Evolutionary conservation across 2,888 invertebrate genomes (phyloP), one percentile per base, ranked within the genome.

Genomic region (Erynnis tages): DNA sequence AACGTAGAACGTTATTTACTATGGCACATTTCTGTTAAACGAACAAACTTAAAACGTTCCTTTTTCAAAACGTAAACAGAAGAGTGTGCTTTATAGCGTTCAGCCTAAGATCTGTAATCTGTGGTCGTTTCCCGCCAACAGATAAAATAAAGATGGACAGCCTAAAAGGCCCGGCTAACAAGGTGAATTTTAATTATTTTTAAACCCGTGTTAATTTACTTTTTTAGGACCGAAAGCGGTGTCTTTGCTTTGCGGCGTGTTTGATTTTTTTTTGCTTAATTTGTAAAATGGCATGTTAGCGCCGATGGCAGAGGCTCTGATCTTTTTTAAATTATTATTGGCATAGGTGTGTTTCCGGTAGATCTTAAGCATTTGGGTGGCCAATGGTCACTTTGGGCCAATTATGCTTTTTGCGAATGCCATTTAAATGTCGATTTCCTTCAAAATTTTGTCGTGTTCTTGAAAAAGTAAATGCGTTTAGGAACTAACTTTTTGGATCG

Each of bases 261-360:
- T 76, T 76, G 63, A 68, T 74, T 77, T 82, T 76, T 56, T 79
- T 76, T 69, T 75, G 80, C 79, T 83, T 84, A 82, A 86, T 86
- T 83, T 85, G 86, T 86, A 79, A 86, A 85, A 86, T 84, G 83
- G 79, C 73, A 78, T 84, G 82, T 86, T 86, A 85, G 80, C 86
- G 84, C 85, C 84, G 71, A 67, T n/a, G n/a, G 69, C 66, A 65
- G 67, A 53, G 64, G 64, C 53, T 58, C 62, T 74, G 77, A 75
- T 76, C 72, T 71, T 73, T 72, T 80, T 80, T 72, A 76, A 82
- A 79, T 81, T 72, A 76, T 76, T 67, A 76, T 80, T 74, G 71
- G 77, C 80, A 73, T 82, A 76, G 71, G 67, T 60, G 62, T 52
- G 71, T 85, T 84, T 85, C 86, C 86, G 86, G 76, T 77, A 27